phyloP scores from a whole-genome alignment of 1,140 invertebrate species.

The Micrasema minimum region DNA sequence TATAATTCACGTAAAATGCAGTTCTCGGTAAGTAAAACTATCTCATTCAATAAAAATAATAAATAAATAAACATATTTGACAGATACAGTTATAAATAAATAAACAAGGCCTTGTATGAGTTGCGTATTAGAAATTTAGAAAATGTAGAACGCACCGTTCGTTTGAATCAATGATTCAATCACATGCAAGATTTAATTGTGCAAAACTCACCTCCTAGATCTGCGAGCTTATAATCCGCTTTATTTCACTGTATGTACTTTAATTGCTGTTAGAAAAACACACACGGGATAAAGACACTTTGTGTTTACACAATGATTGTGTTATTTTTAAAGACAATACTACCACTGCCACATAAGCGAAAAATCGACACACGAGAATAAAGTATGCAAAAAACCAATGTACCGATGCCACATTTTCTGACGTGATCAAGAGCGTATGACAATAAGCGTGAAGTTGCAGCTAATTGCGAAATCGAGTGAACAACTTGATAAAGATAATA shows the following conservation, averaged over 20 bases:
- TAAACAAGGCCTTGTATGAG: no score
- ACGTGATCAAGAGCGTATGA: constrained; percentile 7
- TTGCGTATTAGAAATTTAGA: constrained; percentile 20
- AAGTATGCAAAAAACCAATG: constrained; percentile 20
- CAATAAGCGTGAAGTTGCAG: constrained; percentile 33
- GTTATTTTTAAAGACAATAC: constrained; percentile 9
- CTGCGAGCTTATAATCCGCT: neutral
- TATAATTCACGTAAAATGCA: no score
- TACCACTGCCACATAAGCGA: constrained; percentile 35
- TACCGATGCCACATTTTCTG: constrained; percentile 22
- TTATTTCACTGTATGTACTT: neutral
- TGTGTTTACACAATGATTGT: constrained; percentile 4
- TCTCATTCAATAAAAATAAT: no score
- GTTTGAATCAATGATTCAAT: neutral
- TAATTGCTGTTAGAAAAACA: neutral
- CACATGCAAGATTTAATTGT: constrained; percentile 6
- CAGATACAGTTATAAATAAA: no score
- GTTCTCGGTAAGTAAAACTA: no score
- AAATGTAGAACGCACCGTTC: constrained; percentile 18
- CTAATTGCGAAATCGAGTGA: neutral
- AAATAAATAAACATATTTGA: no score
- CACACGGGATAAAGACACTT: constrained; percentile 4
- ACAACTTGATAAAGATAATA: no score
- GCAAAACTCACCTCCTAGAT: constrained; percentile 5
- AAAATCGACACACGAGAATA: constrained; percentile 17